phyloP scores from a whole-genome alignment of 2,113 vertebrate genomes.

The Calidris pugnax region DNA sequence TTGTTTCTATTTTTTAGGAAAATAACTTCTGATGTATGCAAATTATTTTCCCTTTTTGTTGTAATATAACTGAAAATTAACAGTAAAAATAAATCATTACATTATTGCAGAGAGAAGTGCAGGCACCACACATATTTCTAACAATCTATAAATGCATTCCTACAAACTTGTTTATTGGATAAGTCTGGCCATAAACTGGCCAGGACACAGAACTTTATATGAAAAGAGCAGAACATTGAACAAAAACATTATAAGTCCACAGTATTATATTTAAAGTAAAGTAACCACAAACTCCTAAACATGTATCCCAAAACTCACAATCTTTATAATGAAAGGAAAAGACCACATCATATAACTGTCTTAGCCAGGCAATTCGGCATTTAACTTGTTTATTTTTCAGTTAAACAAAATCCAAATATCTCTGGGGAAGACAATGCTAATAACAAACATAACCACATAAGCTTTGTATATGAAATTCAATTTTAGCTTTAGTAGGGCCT shows the following conservation, averaged over 20 bases:
- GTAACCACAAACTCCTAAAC: slow-evolving; percentile 52
- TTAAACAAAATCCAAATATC: slow-evolving; percentile 69
- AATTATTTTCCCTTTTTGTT: neutral
- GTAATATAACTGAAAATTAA: slow-evolving; percentile 16
- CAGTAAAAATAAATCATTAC: slow-evolving; percentile 20
- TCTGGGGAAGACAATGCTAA: slow-evolving; percentile 65
- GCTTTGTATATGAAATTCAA: slow-evolving; percentile 63
- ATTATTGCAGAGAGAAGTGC: slow-evolving; percentile 5
- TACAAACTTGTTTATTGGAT: slow-evolving; percentile 67
- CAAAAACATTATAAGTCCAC: slow-evolving; percentile 14
- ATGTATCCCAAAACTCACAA: slow-evolving; percentile 48
- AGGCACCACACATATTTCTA: slow-evolving; percentile 62
- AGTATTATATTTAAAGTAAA: slow-evolving; percentile 57
- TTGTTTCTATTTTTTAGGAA: neutral
- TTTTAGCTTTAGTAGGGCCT: slow-evolving; percentile 61
- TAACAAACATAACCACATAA: slow-evolving; percentile 62
- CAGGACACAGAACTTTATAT: slow-evolving; percentile 58
- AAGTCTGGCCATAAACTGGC: slow-evolving; percentile 56
- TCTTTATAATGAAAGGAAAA: slow-evolving; percentile 58
- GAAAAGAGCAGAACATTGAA: slow-evolving; percentile 52
- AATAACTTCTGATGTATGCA: neutral
- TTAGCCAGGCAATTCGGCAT: slow-evolving; percentile 28
- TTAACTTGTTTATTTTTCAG: slow-evolving; percentile 69
- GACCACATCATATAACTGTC: slow-evolving; percentile 64
- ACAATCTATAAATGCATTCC: slow-evolving; percentile 65